Base-by-base conservation (phyloP, 2,888 invertebrate species). In the Drepana falcataria region DNA sequence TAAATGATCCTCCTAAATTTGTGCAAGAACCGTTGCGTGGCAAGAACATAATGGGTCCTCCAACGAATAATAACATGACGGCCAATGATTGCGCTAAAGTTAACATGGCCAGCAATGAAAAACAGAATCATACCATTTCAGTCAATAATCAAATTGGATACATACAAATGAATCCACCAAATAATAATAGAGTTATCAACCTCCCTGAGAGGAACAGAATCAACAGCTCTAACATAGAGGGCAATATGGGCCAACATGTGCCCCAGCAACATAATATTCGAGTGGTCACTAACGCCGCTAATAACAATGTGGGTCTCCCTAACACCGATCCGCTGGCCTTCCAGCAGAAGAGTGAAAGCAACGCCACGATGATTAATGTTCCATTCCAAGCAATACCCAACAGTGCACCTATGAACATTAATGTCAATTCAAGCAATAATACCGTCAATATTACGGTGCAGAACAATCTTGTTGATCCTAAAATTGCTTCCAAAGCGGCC, bases 301-400 rank as follows among this genome's bases (percentile, higher is more conserved):
- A 69, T 55, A 87, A 61, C 55, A 87, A 77, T 60, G 86, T 86
- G 7, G 63, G 79, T 35, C 79, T 80, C 4, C 82, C 87, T 35
- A 67, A 78, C 40, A 59, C 81, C 40, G 91, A 90, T 48, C 78
- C 91, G 34, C 60, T 89, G 54, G 68, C 81, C 7, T 90, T 87
- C 69, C 90, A 91, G 68, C 91, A 87, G 64, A 89, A 85, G 64
- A 79, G 66, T 55, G 91, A 90, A 69, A 84, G 71, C 53, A 85
- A 68, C 56, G 76, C 85, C 35, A 91, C 91, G 35, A 91, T 91
- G 82, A 91, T 91, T 52, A 91, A 91, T 64, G 88, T 91, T 40
- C 91, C 91, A 0, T 91, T 91, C 74, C 91, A 91, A 74, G 84
- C 90, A 2, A 90, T 91, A 70, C 91, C 90, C 3, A 91, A 91